Evolutionary conservation across 2,888 invertebrate species (phyloP).

Genomic region (Phyllotreta cruciferae): DNA sequence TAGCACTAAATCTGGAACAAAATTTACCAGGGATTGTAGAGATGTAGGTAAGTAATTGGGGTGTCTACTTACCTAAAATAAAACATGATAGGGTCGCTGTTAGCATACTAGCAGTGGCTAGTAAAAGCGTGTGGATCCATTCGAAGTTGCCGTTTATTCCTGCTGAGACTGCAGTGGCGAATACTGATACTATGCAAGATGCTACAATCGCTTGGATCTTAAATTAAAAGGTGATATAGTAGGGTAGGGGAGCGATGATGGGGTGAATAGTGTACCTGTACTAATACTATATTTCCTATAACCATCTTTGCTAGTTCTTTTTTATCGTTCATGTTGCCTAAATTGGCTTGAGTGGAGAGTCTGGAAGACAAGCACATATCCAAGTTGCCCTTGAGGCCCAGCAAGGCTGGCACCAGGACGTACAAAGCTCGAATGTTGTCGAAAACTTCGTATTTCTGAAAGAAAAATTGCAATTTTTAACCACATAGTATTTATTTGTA

Average conservation of each 20-base stretch:
- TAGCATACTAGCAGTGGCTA: constrained; percentile 83
- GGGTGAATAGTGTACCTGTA: constrained; percentile 70
- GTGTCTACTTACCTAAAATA: constrained; percentile 73
- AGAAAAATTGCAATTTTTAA: too few species aligned
- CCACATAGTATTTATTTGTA: too few species aligned
- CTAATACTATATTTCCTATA: constrained; percentile 87
- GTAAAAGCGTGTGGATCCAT: constrained; percentile 75
- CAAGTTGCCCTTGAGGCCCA: constrained; percentile 90
- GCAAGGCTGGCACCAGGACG: constrained; percentile 80
- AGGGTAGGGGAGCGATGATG: too few species aligned
- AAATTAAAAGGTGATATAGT: constrained; percentile 32
- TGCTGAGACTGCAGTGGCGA: constrained; percentile 81
- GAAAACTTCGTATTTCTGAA: constrained; percentile 79
- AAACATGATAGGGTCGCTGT: constrained; percentile 94
- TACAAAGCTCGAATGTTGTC: constrained; percentile 74
- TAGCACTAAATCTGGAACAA: constrained; percentile 80
- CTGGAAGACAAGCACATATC: constrained; percentile 97
- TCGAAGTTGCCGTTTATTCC: constrained; percentile 69
- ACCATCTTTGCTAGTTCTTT: constrained; percentile 82
- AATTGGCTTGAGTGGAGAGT: constrained; percentile 93
- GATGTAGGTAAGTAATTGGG: neutral
- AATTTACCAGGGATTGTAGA: neutral
- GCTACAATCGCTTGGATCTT: constrained; percentile 88
- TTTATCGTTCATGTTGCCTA: constrained; percentile 88
- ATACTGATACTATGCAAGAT: constrained; percentile 83